Conservation (phyloP, 2,888 invertebrate species). For the Hemicrepidius hirtus region DNA sequence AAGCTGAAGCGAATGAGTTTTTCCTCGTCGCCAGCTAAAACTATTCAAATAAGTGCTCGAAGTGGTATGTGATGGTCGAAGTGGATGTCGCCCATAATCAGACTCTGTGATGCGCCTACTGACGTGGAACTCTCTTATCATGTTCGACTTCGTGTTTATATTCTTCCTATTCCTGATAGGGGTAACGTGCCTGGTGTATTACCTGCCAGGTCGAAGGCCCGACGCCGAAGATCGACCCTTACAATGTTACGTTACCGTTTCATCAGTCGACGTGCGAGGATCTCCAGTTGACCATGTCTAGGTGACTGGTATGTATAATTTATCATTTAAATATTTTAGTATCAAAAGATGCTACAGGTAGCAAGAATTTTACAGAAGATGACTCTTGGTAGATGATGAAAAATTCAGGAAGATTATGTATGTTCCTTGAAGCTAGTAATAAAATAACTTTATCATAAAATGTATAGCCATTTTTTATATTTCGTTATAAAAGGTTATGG, state of each 20-base stretch:
- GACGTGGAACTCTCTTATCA: conserved; percentile 90
- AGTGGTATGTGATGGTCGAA: conserved; percentile 56
- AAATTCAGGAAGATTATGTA: conserved; percentile 2
- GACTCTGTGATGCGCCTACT: conserved; percentile 84
- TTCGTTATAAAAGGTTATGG: background rate
- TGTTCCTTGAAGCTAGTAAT: background rate
- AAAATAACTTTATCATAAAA: too few species aligned
- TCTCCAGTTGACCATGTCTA: conserved; percentile 71
- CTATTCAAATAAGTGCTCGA: conserved; percentile 38
- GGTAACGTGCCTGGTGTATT: conserved; percentile 88
- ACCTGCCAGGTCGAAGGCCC: conserved; percentile 79
- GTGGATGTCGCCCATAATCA: conserved; percentile 58
- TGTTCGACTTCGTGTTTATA: conserved; percentile 92
- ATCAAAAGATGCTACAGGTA: too few species aligned
- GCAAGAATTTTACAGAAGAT: background rate
- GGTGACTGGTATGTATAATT: conserved; percentile 40
- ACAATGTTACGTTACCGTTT: conserved; percentile 69
- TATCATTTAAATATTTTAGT: background rate
- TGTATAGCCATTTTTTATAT: background rate
- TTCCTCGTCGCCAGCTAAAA: conserved; percentile 4
- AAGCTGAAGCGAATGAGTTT: conserved; percentile 1
- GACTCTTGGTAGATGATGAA: background rate
- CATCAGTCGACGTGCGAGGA: conserved; percentile 63
- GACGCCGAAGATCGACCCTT: conserved; percentile 72
- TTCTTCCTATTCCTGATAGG: conserved; percentile 90